These are phyloP conservation scores for Gadus macrocephalus DNA, from an alignment of 2,113 vertebrate genomes.

Conservation along the genomic window DNA sequence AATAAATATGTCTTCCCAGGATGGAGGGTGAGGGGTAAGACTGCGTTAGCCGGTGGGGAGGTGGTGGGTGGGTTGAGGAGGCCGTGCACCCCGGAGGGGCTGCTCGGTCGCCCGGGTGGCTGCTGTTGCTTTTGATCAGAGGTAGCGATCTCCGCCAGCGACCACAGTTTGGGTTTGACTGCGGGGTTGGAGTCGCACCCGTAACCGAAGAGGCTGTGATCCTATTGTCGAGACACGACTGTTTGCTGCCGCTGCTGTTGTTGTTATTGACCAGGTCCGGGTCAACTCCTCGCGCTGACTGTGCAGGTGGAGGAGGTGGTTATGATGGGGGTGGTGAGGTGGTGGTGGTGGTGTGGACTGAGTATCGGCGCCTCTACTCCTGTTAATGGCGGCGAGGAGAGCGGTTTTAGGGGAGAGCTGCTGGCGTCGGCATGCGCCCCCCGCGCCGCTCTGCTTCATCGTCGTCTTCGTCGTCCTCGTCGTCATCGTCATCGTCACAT, in stretches of 20 bases:
- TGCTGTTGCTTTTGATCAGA: constrained; percentile 90
- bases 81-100: constrained; percentile 66
- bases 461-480: constrained; percentile 67
- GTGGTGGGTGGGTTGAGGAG: constrained; percentile 77
- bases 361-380: constrained; percentile 85
- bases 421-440: constrained; percentile 38
- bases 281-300: constrained; percentile 73
- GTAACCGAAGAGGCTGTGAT: constrained; percentile 66
- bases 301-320: constrained; percentile 68
- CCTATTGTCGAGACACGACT: constrained; percentile 78
- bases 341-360: constrained; percentile 70
- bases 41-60: constrained; percentile 78
- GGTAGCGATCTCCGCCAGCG: constrained; percentile 96
- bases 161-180: constrained; percentile 94
- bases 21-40: constrained; percentile 90
- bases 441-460: constrained; percentile 39
- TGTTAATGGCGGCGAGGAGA: constrained; percentile 85
- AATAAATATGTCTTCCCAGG: constrained; percentile 95
- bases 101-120: constrained; percentile 63
- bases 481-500: constrained; percentile 73
- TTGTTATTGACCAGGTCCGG: constrained; percentile 52
- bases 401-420: constrained; percentile 78
- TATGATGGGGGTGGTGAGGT: constrained; percentile 70
- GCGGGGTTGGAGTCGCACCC: constrained; percentile 71
- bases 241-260: constrained; percentile 70